Conservation (phyloP, 1,140 invertebrate genomes). For the Caenorhabditis briggsae region DNA sequence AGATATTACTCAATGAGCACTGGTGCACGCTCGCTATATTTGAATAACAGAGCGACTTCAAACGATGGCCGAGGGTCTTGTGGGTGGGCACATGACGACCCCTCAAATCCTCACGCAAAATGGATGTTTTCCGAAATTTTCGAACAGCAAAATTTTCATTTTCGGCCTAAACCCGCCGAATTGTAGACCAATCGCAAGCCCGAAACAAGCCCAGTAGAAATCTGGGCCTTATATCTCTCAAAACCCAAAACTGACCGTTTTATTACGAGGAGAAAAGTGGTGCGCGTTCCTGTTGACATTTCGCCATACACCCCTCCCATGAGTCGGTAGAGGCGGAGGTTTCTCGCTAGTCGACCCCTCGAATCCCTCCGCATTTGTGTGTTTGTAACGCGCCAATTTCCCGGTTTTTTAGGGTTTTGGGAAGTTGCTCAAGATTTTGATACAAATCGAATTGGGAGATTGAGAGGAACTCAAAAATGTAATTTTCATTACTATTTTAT, state of each 20-base stretch:
- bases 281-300: constrained; percentile 39
- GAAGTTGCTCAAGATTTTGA: not conserved
- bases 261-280: not conserved
- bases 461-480: not conserved
- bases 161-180: not conserved
- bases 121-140: constrained; percentile 2
- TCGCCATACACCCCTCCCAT: constrained; percentile 6
- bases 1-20: not conserved
- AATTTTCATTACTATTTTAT: not conserved
- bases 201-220: not conserved
- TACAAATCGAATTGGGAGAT: not conserved
- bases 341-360: not conserved
- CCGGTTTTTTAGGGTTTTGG: not conserved
- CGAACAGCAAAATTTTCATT: not conserved
- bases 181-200: not conserved
- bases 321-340: constrained; percentile 39
- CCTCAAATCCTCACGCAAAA: not conserved
- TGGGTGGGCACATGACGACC: not conserved
- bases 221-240: not conserved
- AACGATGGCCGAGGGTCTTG: constrained; percentile 22
- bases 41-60: constrained; percentile 50
- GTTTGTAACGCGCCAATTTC: constrained; percentile 3
- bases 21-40: constrained; percentile 44
- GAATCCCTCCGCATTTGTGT: constrained; percentile 13
- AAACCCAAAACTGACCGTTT: too few species aligned